phyloP scores from a whole-genome alignment of 2,888 invertebrate genomes.

The Allygus modestus region DNA sequence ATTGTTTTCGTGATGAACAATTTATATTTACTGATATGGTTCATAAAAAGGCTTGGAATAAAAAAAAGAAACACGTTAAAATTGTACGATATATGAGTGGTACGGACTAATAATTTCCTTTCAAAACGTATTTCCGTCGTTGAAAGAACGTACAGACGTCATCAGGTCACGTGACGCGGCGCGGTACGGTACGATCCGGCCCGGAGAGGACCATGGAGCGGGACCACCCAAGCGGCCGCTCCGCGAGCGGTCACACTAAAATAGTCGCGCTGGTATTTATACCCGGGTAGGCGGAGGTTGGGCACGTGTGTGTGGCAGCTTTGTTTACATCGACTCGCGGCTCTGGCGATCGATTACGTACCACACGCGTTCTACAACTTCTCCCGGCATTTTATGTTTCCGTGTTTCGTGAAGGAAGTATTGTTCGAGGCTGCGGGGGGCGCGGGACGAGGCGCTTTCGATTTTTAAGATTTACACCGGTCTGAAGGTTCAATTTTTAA shows the following conservation, averaged over 20 bases:
- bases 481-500: too few species aligned
- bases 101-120: too few species aligned
- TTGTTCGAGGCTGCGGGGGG: neutral
- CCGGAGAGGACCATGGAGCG: neutral
- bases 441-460: neutral
- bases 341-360: neutral
- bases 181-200: neutral
- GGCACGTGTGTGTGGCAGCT: conserved; percentile 26
- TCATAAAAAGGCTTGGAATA: too few species aligned
- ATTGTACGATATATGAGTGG: too few species aligned
- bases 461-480: neutral
- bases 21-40: too few species aligned
- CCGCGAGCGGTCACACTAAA: conserved; percentile 32
- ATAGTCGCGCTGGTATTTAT: conserved; percentile 40
- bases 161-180: too few species aligned
- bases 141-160: too few species aligned
- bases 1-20: too few species aligned
- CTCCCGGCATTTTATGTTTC: too few species aligned
- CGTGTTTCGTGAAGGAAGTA: too few species aligned
- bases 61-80: too few species aligned
- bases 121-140: too few species aligned
- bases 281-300: neutral
- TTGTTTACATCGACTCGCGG: neutral
- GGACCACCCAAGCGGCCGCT: conserved; percentile 24
- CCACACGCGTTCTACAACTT: neutral